Percentiles rank a stretch among this genome's conserved stretches.
Evolutionary conservation across 2,797 vertebrate genomes (phyloP).

Genomic region (Allenopithecus nigroviridis): DNA sequence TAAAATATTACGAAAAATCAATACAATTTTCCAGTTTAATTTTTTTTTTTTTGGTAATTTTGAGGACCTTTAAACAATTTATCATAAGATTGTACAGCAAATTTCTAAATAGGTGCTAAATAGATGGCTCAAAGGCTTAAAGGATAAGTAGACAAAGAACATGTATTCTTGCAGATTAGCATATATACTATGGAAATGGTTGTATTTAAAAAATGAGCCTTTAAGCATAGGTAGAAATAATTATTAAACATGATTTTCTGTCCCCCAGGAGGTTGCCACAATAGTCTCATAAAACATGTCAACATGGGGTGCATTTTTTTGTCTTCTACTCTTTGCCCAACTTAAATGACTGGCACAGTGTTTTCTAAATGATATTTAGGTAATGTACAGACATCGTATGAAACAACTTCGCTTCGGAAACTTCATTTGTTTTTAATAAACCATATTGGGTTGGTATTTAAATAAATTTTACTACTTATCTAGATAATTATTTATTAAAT

Average conservation of each 20-base stretch:
- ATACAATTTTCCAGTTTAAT: background rate
- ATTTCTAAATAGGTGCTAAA: background rate
- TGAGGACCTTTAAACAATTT: background rate
- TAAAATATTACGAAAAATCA: background rate
- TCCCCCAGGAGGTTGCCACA: background rate
- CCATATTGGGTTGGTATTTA: background rate
- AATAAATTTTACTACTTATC: background rate
- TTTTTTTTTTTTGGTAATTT: background rate
- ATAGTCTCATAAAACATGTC: background rate
- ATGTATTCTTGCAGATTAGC: background rate
- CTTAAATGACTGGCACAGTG: background rate
- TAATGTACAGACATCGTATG: background rate
- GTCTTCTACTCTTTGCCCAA: background rate
- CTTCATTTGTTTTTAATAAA: background rate
- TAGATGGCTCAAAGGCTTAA: background rate
- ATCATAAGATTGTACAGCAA: background rate
- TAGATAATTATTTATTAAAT: background rate
- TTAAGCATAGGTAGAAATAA: background rate
- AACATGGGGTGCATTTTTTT: background rate
- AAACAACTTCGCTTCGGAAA: background rate
- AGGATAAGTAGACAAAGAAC: background rate
- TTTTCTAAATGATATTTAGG: slow-evolving; percentile 1
- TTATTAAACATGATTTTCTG: background rate
- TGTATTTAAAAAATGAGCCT: background rate
- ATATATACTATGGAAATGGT: background rate